phyloP scores from a whole-genome alignment of 2,113 vertebrate species.

The Balaeniceps rex region DNA sequence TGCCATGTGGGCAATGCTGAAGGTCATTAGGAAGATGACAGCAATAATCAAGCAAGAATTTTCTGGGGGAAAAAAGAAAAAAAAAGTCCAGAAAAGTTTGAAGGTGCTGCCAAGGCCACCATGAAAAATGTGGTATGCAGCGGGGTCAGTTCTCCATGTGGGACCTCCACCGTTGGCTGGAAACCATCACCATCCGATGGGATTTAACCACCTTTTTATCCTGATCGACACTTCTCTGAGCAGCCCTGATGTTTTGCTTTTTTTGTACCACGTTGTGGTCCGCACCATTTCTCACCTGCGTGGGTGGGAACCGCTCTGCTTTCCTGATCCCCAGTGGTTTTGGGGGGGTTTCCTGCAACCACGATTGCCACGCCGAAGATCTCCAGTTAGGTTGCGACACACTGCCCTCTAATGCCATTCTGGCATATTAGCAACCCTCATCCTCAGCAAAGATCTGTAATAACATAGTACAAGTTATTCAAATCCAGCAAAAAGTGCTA shows the following conservation, averaged over 20 bases:
- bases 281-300: background rate
- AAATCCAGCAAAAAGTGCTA: background rate
- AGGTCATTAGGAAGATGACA: background rate
- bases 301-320: background rate
- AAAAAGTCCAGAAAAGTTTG: background rate
- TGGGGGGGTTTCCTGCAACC: background rate
- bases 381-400: background rate
- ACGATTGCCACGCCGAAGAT: background rate
- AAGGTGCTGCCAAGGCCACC: background rate
- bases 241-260: background rate
- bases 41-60: background rate
- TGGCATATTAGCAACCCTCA: background rate
- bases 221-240: background rate
- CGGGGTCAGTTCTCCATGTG: accelerated
- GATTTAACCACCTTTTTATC: background rate
- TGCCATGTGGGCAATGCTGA: background rate
- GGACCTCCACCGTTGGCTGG: background rate
- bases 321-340: background rate
- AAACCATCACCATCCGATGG: background rate
- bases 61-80: accelerated
- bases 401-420: slow-evolving; percentile 37
- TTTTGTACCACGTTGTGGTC: background rate
- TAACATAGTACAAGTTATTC: accelerated
- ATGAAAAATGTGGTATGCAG: background rate
- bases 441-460: background rate